Evolutionary conservation across 2,888 invertebrate species (phyloP).

Genomic region (Petrolisthes cinctipes): DNA sequence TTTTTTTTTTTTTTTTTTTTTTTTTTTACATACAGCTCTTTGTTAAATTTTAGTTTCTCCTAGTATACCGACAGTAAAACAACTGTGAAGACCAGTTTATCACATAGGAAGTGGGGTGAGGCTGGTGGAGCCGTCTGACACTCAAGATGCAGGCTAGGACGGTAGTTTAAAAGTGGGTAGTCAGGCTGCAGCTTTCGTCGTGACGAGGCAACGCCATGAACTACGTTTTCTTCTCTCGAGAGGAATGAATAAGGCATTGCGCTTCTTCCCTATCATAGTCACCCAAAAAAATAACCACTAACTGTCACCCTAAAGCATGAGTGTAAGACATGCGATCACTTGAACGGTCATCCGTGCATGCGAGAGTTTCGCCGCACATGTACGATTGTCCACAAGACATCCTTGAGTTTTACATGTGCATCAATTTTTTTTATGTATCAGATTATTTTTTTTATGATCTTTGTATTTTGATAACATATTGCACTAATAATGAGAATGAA

Average conservation of each 20-base stretch:
- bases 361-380: constrained; percentile 16
- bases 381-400: constrained; percentile 55
- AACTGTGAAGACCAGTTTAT: constrained; percentile 48
- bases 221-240: constrained; percentile 30
- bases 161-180: constrained; percentile 45
- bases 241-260: constrained; percentile 63
- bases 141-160: constrained; percentile 56
- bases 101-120: constrained; percentile 43
- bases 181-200: constrained; percentile 25
- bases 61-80: constrained; percentile 29
- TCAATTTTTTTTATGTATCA: constrained; percentile 52
- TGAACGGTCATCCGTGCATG: constrained; percentile 37
- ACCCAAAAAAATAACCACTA: constrained; percentile 41
- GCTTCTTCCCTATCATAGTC: constrained; percentile 55
- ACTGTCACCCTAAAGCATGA: constrained; percentile 45
- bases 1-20: constrained; percentile 29
- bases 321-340: constrained; percentile 42
- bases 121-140: constrained; percentile 39
- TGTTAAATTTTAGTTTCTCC: constrained; percentile 9
- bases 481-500: constrained; percentile 57
- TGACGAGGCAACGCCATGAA: neutral
- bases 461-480: constrained; percentile 62
- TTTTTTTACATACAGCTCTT: constrained; percentile 30
- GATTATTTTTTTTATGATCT: constrained; percentile 53
- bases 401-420: constrained; percentile 52